These are phyloP conservation scores for Telenomus remus DNA, from an alignment of 1,140 invertebrate genomes.

Conservation along the genomic window DNA sequence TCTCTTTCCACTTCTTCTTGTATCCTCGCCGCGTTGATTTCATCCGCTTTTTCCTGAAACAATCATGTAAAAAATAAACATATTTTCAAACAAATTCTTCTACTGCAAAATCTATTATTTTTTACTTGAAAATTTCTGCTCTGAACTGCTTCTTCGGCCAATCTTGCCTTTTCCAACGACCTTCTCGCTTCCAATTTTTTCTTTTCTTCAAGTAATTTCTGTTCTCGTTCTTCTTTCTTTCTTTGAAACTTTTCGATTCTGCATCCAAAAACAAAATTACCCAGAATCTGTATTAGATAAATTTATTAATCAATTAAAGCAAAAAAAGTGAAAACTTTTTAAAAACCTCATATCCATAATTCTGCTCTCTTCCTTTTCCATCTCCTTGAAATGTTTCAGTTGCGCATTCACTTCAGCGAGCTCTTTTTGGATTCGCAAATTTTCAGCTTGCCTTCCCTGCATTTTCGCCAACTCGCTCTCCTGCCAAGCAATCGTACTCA, in stretches of 20 bases:
- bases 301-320: too few species aligned
- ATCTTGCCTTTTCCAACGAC: constrained; percentile 72
- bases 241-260: constrained; percentile 79
- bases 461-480: constrained; percentile 75
- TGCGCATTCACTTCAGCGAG: constrained; percentile 77
- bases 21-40: constrained; percentile 74
- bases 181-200: constrained; percentile 68
- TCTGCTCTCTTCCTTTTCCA: constrained; percentile 78
- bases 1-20: constrained; percentile 78
- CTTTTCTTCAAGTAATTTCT: constrained; percentile 70
- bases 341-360: constrained; percentile 77
- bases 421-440: constrained; percentile 73
- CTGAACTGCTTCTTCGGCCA: constrained; percentile 72
- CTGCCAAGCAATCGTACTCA: constrained; percentile 76
- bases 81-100: too few species aligned
- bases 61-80: too few species aligned
- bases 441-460: constrained; percentile 67
- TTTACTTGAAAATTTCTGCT: constrained; percentile 67
- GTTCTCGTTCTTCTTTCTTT: constrained; percentile 77
- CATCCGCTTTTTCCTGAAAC: constrained; percentile 73
- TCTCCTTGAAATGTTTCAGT: constrained; percentile 75
- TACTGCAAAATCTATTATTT: background rate
- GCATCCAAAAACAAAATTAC: too few species aligned
- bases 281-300: background rate
- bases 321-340: too few species aligned